Evolutionary conservation across 1,140 invertebrate species (phyloP).

Genomic region (Lerema accius): DNA sequence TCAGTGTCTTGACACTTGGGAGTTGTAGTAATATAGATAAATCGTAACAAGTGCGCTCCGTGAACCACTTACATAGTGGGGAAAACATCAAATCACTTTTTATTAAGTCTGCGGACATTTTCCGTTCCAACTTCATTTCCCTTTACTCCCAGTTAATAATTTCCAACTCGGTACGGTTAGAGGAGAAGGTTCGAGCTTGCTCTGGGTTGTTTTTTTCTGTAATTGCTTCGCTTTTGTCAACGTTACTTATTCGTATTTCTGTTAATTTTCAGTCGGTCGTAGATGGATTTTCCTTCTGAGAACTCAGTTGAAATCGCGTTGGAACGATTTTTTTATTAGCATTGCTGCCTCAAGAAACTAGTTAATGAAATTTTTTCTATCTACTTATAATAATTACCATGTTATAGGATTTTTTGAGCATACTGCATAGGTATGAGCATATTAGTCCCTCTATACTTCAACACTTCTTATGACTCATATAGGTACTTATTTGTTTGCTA

Average conservation of each 20-base stretch:
- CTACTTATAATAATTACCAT: too few species aligned
- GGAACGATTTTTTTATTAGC: too few species aligned
- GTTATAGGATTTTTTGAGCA: too few species aligned
- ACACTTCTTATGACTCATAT: too few species aligned
- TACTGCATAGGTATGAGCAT: too few species aligned
- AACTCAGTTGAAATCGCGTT: too few species aligned
- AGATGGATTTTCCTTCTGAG: too few species aligned
- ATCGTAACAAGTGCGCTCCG: slow-evolving; percentile 19
- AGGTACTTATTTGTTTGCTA: too few species aligned
- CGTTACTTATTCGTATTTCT: background rate
- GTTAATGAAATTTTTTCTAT: too few species aligned
- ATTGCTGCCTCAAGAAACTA: too few species aligned
- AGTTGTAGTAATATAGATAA: slow-evolving; percentile 35
- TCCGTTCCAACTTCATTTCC: slow-evolving; percentile 1
- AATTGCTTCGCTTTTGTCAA: background rate
- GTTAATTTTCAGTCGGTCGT: too few species aligned
- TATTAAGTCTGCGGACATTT: slow-evolving; percentile 11
- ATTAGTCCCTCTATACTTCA: too few species aligned
- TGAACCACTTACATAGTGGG: slow-evolving; percentile 4
- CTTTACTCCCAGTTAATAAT: slow-evolving; percentile 1
- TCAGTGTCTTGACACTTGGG: background rate
- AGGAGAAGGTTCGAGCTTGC: background rate
- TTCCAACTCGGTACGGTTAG: background rate
- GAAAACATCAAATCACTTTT: slow-evolving; percentile 5
- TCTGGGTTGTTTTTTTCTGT: background rate